Evolutionary conservation across 2,888 invertebrate species (phyloP).

Genomic region (Eupithecia centaureata): DNA sequence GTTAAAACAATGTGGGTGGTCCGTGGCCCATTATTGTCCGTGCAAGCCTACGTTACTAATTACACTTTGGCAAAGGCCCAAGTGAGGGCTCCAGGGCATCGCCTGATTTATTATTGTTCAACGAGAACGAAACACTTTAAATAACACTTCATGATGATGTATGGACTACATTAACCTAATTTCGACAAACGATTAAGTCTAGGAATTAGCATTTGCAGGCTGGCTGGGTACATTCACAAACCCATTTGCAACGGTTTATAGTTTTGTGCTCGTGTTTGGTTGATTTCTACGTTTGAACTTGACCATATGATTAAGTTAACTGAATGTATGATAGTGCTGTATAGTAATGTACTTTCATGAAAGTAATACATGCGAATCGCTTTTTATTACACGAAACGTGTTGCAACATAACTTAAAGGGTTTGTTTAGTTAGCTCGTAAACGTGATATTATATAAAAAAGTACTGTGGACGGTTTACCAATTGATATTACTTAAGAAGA

Average conservation of each 20-base stretch:
- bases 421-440: too few species aligned
- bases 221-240: constrained; percentile 15
- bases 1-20: constrained; percentile 68
- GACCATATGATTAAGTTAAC: neutral
- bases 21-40: constrained; percentile 69
- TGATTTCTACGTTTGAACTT: neutral
- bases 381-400: constrained; percentile 15
- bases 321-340: neutral
- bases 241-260: constrained; percentile 14
- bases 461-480: too few species aligned
- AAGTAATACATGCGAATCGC: constrained; percentile 8
- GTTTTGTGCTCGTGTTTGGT: neutral
- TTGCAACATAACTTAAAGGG: constrained; percentile 6
- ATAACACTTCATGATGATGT: constrained; percentile 65
- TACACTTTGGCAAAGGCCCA: constrained; percentile 77
- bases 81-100: constrained; percentile 61
- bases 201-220: constrained; percentile 37
- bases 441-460: too few species aligned
- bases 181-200: constrained; percentile 43
- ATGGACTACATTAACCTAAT: constrained; percentile 57
- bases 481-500: too few species aligned
- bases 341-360: neutral
- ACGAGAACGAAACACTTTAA: constrained; percentile 70
- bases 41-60: constrained; percentile 71
- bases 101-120: constrained; percentile 77